These are phyloP conservation scores for Xanthia togata DNA, from an alignment of 2,888 invertebrate species.

Conservation along the genomic window DNA sequence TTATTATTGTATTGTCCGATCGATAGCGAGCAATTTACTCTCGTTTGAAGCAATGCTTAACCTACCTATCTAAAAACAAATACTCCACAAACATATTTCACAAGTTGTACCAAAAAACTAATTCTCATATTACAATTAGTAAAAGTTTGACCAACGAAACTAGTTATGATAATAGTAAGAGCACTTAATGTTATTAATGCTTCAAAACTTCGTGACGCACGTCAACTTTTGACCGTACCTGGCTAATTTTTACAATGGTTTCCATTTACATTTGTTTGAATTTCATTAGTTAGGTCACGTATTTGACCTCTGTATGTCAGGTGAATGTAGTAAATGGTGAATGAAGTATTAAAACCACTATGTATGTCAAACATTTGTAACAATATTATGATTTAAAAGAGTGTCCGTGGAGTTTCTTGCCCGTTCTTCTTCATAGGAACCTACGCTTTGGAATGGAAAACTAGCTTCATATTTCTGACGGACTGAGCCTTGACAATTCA, in stretches of 20 bases:
- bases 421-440: too few relatives aligned
- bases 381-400: too few relatives aligned
- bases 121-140: slow-evolving; percentile 23
- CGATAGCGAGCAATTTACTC: neutral
- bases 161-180: slow-evolving; percentile 51
- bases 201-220: slow-evolving; percentile 56
- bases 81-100: neutral
- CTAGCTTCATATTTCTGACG: too few relatives aligned
- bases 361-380: too few relatives aligned
- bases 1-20: neutral
- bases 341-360: too few relatives aligned
- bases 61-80: neutral
- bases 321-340: too few relatives aligned
- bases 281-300: slow-evolving; percentile 30
- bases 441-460: too few relatives aligned
- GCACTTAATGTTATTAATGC: slow-evolving; percentile 59
- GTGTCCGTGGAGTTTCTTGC: too few relatives aligned
- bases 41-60: neutral
- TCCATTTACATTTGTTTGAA: slow-evolving; percentile 34
- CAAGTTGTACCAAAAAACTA: slow-evolving; percentile 20
- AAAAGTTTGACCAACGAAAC: slow-evolving; percentile 35
- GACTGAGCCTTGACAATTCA: too few relatives aligned
- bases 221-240: slow-evolving; percentile 46
- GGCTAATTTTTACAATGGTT: slow-evolving; percentile 41
- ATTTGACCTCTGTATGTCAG: neutral